Conservation (phyloP, 2,113 vertebrate species). For the Nicator chloris region DNA sequence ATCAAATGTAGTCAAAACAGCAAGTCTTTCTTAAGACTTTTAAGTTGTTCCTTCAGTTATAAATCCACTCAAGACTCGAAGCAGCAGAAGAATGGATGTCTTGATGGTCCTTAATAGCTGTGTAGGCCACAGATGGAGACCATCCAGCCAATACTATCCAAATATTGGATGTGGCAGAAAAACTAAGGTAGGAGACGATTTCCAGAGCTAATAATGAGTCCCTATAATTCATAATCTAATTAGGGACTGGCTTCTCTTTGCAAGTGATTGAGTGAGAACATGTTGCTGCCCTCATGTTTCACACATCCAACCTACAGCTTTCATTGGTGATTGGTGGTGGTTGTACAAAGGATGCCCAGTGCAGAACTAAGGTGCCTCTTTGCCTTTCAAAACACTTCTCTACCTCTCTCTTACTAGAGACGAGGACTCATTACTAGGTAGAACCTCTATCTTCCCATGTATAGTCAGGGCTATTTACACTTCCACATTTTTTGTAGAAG, state of each 20-base stretch:
- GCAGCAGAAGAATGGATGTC: background rate
- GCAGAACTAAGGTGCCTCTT: background rate
- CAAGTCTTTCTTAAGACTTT: background rate
- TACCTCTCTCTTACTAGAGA: background rate
- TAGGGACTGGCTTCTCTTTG: background rate
- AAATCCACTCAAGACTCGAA: background rate
- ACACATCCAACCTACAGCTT: accelerated
- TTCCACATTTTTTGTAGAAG: background rate
- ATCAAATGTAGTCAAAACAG: background rate
- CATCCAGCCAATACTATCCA: background rate
- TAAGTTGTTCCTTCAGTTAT: background rate
- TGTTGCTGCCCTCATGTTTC: background rate
- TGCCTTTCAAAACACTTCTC: background rate
- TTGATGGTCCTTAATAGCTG: background rate
- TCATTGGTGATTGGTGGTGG: background rate
- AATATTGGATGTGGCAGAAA: background rate
- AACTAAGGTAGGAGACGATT: background rate
- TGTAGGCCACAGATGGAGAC: background rate
- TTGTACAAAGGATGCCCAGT: background rate
- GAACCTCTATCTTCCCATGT: background rate
- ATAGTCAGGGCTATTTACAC: background rate
- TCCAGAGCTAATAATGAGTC: background rate
- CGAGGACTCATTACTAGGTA: background rate
- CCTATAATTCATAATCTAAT: background rate
- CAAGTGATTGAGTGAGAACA: background rate